Evolutionary conservation across 1,140 invertebrate species (phyloP).

Genomic region (Luehdorfia chinensis): DNA sequence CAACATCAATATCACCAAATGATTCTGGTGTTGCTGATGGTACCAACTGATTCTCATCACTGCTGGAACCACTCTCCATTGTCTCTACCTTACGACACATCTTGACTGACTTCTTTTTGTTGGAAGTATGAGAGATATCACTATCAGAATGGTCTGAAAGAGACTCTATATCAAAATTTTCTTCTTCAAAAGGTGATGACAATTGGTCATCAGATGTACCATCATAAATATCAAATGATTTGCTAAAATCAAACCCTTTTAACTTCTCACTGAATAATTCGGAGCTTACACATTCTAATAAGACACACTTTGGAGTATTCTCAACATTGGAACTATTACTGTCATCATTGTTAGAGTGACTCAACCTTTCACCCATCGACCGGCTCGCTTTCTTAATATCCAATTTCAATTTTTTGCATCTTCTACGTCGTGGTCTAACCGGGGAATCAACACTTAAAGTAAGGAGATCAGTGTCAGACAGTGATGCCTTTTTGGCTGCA

Average conservation of each 20-base stretch:
- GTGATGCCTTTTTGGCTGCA: conserved; percentile 45
- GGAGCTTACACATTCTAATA: conserved; percentile 48
- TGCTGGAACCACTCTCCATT: conserved; percentile 18
- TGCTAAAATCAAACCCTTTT: conserved; percentile 52
- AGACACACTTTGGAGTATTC: conserved; percentile 61
- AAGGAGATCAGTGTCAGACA: conserved; percentile 59
- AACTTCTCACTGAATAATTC: conserved; percentile 51
- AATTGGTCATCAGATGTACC: conserved; percentile 36
- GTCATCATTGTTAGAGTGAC: conserved; percentile 22
- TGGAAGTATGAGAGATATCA: conserved; percentile 35
- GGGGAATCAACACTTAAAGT: conserved; percentile 23
- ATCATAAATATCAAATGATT: conserved; percentile 58
- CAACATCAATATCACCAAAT: conserved; percentile 55
- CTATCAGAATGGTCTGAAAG: conserved; percentile 50
- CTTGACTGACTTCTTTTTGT: conserved; percentile 40
- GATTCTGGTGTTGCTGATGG: conserved; percentile 49
- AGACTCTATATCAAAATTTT: conserved; percentile 47
- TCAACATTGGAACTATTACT: conserved; percentile 37
- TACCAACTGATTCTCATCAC: conserved; percentile 26
- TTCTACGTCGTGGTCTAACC: conserved; percentile 28
- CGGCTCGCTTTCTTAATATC: conserved; percentile 58
- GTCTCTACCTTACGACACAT: conserved; percentile 59
- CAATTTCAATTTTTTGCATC: conserved; percentile 52
- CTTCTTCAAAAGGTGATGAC: conserved; percentile 36
- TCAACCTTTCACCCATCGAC: conserved; percentile 31